Percentiles rank a stretch among this genome's conserved stretches.
Evolutionary conservation across 2,113 vertebrate genomes (phyloP).

Genomic region (Upupa epops): DNA sequence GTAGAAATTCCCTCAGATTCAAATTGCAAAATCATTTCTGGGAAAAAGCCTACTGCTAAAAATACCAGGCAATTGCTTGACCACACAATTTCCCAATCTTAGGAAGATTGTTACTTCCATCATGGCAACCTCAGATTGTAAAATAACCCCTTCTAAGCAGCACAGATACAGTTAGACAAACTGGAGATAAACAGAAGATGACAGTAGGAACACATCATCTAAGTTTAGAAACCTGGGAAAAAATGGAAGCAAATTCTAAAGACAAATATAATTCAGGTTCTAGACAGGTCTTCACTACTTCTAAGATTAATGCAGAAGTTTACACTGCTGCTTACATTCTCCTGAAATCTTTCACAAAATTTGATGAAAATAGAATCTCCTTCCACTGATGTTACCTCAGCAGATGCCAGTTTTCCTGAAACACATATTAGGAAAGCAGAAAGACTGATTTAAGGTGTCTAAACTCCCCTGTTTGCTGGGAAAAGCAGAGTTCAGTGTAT

Average conservation of each 20-base stretch:
- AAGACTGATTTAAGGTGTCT: neutral
- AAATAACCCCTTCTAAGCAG: neutral
- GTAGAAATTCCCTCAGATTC: slow-evolving; percentile 4
- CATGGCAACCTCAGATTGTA: neutral
- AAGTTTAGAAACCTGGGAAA: neutral
- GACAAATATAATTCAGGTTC: neutral
- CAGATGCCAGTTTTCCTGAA: neutral
- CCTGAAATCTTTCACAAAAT: neutral
- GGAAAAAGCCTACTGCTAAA: slow-evolving; percentile 18
- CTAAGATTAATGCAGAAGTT: neutral
- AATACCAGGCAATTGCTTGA: neutral
- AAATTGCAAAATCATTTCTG: slow-evolving; percentile 25
- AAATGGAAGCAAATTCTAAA: neutral
- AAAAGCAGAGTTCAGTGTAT: neutral
- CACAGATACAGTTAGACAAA: neutral
- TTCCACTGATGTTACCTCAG: neutral
- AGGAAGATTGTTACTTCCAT: neutral
- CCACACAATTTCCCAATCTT: neutral
- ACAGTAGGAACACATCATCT: neutral
- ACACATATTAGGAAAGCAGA: neutral
- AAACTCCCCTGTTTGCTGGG: neutral
- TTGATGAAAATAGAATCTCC: neutral
- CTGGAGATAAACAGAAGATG: neutral
- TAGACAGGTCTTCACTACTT: neutral
- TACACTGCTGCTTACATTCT: neutral